Conservation (phyloP, 2,113 vertebrate species). For the Elgaria multicarinata region DNA sequence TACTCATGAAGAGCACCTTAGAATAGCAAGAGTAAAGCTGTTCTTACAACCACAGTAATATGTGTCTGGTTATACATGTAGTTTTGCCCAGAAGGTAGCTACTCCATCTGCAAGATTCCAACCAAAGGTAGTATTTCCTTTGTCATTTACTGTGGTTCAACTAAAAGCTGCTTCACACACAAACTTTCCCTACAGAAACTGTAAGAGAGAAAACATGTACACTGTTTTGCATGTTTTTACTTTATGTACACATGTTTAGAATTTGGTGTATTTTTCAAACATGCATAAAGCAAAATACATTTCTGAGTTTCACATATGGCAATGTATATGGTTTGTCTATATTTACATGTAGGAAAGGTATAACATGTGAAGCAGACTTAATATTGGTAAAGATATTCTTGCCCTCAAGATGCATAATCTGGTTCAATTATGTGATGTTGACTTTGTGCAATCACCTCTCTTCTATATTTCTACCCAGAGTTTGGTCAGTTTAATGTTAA, state of each 20-base stretch:
- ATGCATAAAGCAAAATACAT: not conserved
- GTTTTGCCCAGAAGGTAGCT: not conserved
- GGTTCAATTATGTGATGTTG: not conserved
- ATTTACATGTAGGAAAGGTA: not conserved
- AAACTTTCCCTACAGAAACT: not conserved
- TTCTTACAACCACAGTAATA: not conserved
- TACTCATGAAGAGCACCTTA: not conserved
- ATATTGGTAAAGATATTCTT: not conserved
- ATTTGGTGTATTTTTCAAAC: not conserved
- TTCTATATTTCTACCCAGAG: not conserved
- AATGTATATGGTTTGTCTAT: not conserved
- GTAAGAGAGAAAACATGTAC: not conserved
- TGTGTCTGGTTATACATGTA: not conserved
- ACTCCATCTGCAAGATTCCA: not conserved
- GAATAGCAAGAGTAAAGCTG: not conserved
- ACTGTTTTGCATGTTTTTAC: not conserved
- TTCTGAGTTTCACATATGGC: not conserved
- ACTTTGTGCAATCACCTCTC: not conserved
- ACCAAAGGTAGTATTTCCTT: not conserved
- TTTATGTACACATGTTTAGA: not conserved
- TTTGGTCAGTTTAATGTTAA: not conserved
- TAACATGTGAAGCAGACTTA: not conserved
- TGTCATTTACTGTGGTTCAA: not conserved
- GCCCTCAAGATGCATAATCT: not conserved
- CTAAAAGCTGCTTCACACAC: not conserved